Base-by-base conservation (phyloP, 2,888 invertebrate genomes). In the Brachyptera putata region DNA sequence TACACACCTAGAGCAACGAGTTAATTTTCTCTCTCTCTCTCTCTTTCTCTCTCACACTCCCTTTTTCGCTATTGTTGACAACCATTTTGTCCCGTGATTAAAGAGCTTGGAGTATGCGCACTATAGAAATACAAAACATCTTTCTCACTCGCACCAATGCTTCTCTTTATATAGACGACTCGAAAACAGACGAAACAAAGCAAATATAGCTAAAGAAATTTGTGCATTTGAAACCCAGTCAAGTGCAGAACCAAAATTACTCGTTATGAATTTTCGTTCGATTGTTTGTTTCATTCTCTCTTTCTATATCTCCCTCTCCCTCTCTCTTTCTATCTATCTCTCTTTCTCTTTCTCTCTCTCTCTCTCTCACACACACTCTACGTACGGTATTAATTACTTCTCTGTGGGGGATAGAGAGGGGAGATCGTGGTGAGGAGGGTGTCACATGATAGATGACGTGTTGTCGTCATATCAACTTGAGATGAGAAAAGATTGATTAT, bases 161-260 rank as follows among this genome's bases (percentile, higher is more conserved):
- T 24, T n/a, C 46, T 46, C 22, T n/a, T 24, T 24, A 24, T 24
- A 16, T 46, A 46, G n/a, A 13, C 41, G 41, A 18, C 16, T 21
- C 41, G 21, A 18, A n/a, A n/a, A n/a, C n/a, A 21, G 16, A 7
- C 41, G 18, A 41, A 18, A 41, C 41, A 41, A 41, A 41, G 16
- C 18, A 16, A 41, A 41, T n/a, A 41, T n/a, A 36, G 34, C 53
- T 36, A 53, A 62, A 62, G 62, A 62, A 62, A 62, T 62, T 55
- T 56, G 57, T 59, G 53, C 34, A 63, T 63, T 63, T 56, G 60
- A 62, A 62, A 37, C 43, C n/a, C 64, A 64, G 64, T 64, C 64
- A 62, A 62, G 62, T 64, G 64, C 64, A 64, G 64, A 62, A 58
- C 58, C 58, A 36, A 62, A 64, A 64, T 62, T 60, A 62, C 62